Base-by-base conservation (phyloP, 1,140 invertebrate genomes). In the Diorhabda carinulata region DNA sequence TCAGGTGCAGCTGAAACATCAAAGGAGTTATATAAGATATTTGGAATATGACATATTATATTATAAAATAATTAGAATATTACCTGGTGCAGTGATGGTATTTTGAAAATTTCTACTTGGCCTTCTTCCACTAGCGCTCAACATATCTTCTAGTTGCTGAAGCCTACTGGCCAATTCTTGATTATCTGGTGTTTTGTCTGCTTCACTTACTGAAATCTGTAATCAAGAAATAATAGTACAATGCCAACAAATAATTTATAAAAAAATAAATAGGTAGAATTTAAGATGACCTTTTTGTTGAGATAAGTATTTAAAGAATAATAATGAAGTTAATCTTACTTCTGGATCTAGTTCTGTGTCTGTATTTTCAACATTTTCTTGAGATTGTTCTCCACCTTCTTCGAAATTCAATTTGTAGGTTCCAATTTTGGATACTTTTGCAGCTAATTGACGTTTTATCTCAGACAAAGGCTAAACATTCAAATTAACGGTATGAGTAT, bases 401-500 rank as follows among this genome's bases (percentile, higher is more conserved):
- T 52, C 47, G 47, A 52, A 52, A 52, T 52, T 52, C 47, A 52
- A 4, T n/a, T 52, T 52, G 4, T 52, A 52, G 47, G 3, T n/a
- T 52, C 47, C 47, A 52, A 52, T 52, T 52, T 52, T 52, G 47
- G 47, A 6, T 8, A 52, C 47, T 65, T 79, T 79, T 43, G 73
- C 72, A 83, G 83, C 84, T 3, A 84, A 69, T 67, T 78, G 76
- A 40, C 69, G 78, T 73, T 84, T 85, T 0, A 87, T 69, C 68
- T 86, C 85, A 0, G 84, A 83, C 5, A 87, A 70, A 6, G 86
- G 86, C 84, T 86, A 61, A 67, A 83, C 83, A 61, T 41, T 25
- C 25, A 25, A 25, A 25, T 25, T 25, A 7, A 10, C 8, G 67
- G n/a, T 72, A 72, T n/a, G 66, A 73, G n/a, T 9, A 43, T 9